phyloP scores from a whole-genome alignment of 2,797 vertebrate genomes.

The Taeniopygia guttata region DNA sequence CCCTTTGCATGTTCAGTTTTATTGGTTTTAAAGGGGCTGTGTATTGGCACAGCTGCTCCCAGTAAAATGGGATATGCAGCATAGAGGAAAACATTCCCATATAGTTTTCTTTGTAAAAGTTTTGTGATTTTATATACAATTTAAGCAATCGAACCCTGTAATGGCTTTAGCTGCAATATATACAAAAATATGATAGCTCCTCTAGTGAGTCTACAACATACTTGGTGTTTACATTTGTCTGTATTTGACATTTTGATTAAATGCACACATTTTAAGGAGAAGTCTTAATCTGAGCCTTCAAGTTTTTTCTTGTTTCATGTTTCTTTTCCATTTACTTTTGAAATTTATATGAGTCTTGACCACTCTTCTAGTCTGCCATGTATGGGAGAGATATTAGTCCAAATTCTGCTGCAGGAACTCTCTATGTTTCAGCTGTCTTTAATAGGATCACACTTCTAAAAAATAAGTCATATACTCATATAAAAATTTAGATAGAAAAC shows the following conservation, averaged over 20 bases:
- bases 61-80: neutral
- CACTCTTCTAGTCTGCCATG: neutral
- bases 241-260: neutral
- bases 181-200: neutral
- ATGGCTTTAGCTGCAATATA: neutral
- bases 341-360: neutral
- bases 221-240: neutral
- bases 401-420: neutral
- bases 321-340: neutral
- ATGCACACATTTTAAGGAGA: neutral
- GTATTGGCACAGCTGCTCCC: neutral
- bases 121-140: neutral
- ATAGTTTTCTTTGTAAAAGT: neutral
- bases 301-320: neutral
- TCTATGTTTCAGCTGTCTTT: conserved; percentile 14
- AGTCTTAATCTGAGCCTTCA: neutral
- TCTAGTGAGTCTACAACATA: neutral
- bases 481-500: conserved; percentile 67
- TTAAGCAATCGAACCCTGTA: neutral
- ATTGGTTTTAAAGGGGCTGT: neutral
- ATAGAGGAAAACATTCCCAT: neutral
- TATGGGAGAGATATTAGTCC: neutral
- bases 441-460: neutral
- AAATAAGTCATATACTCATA: conserved; percentile 36
- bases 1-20: neutral